Evolutionary conservation across 30 jellyfish, hydroid and myxozoan genomes (phyloP), one percentile per base, ranked within the genome.

Genomic region (Aurelia aurita): DNA sequence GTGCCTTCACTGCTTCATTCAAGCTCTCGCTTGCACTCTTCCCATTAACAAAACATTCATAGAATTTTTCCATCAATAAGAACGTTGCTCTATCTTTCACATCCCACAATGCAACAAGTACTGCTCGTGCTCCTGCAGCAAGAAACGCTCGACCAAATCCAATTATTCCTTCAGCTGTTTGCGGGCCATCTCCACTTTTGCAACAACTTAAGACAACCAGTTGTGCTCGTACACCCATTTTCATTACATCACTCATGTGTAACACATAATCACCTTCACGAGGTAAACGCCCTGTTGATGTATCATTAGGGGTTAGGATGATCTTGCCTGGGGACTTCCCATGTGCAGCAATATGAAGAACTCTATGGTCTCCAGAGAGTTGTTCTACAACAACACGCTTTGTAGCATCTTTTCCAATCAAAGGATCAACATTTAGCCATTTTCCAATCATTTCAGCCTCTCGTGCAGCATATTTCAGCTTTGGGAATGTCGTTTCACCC

Each of bases 111-210:
- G 67, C 67, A n/a, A 55, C 67, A 15, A 55, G 67, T 14, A 55
- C 67, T 22, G 67, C 67, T 22, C 67, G 67, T 14, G 29, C 67
- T 19, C 67, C 67, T 14, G 67, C 67, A 55, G 67, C 67, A 3
- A 55, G 67, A 14, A 55, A 55, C 12, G 67, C 67, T 14, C 67
- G 67, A 9, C 29, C 67, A 19, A 55, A 22, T 14, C 67, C 67
- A 55, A 55, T 55, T 25, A 55, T 55, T 55, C 67, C 67, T 55
- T 55, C 67, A 14, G 67, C 11, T 55, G 25, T 55, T 55, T 19
- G 29, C 11, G 11, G 29, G 29, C 67, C 67, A 55, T 55, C 29
- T 14, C 67, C 67, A 22, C 67, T 55, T 0, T 16, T 22, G 29
- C 67, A 55, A 22, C 67, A 55, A 55, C 67, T 55, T 22, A 55